phyloP scores from a whole-genome alignment of 2,113 vertebrate genomes.

The Laterallus jamaicensis region DNA sequence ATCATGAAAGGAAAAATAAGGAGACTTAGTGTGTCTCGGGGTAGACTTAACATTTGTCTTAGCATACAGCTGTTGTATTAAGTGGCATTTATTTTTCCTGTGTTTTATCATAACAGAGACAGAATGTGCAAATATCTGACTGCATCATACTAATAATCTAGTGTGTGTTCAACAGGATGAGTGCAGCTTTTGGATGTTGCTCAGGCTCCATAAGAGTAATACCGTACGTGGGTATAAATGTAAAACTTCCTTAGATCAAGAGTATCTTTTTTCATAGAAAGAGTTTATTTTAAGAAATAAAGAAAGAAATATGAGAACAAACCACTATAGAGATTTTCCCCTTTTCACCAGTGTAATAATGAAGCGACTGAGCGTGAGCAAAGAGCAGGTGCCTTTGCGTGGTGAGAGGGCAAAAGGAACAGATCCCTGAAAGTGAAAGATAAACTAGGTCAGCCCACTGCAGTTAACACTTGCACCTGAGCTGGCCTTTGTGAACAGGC shows the following conservation, averaged over 20 bases:
- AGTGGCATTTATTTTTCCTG: conserved; percentile 13
- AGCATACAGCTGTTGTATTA: background rate
- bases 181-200: background rate
- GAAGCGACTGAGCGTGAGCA: background rate
- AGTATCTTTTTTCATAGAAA: background rate
- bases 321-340: background rate
- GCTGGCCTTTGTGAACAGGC: background rate
- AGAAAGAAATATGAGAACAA: background rate
- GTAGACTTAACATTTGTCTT: background rate
- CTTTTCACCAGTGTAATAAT: background rate
- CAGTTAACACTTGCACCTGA: background rate
- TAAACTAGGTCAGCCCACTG: background rate
- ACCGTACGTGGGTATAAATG: background rate
- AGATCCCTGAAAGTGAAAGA: background rate
- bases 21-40: background rate
- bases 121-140: conserved; percentile 14
- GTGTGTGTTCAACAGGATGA: background rate
- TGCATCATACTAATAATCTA: conserved; percentile 29
- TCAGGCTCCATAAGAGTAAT: conserved; percentile 5
- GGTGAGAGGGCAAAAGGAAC: background rate
- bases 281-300: background rate
- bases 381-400: background rate
- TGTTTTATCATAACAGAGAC: background rate
- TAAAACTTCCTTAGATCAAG: background rate
- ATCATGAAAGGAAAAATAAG: background rate